Evolutionary conservation across 2,888 invertebrate species (phyloP).

Genomic region (Acleris cristana): DNA sequence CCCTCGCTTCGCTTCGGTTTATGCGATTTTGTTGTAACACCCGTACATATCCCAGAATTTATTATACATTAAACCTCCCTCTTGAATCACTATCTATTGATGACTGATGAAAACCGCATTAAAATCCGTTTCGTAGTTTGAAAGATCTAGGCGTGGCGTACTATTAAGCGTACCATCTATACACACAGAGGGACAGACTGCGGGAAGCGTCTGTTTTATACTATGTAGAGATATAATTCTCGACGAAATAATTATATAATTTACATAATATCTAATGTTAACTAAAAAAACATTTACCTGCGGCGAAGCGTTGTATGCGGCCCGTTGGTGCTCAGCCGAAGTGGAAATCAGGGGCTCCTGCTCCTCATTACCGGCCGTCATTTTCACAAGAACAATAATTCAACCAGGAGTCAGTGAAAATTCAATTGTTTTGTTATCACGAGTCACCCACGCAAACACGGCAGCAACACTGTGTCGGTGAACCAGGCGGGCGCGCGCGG

Average conservation of each 20-base stretch:
- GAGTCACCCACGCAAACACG: conserved; percentile 38
- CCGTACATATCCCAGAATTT: too few species aligned
- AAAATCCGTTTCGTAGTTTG: too few species aligned
- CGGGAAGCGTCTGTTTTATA: too few species aligned
- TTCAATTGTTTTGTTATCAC: conserved; percentile 24
- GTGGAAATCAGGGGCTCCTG: conserved; percentile 78
- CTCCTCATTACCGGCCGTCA: conserved; percentile 77
- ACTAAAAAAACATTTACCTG: conserved; percentile 50
- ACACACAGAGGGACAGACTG: too few species aligned
- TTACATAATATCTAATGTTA: too few species aligned
- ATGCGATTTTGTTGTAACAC: too few species aligned
- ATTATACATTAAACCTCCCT: too few species aligned
- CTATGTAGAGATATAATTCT: too few species aligned
- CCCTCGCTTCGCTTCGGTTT: too few species aligned
- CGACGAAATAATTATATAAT: neutral
- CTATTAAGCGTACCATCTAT: too few species aligned
- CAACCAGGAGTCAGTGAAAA: conserved; percentile 1
- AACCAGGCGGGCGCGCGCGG: conserved; percentile 44
- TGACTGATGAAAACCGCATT: too few species aligned
- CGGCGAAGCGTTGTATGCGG: conserved; percentile 68
- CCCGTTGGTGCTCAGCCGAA: conserved; percentile 75
- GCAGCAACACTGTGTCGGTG: conserved; percentile 39
- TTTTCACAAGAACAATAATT: conserved; percentile 46
- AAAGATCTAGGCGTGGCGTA: too few species aligned
- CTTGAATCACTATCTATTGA: neutral